Evolutionary conservation across 30 jellyfish, hydroid and myxozoan genomes (phyloP).

Genomic region (Morbakka virulenta): DNA sequence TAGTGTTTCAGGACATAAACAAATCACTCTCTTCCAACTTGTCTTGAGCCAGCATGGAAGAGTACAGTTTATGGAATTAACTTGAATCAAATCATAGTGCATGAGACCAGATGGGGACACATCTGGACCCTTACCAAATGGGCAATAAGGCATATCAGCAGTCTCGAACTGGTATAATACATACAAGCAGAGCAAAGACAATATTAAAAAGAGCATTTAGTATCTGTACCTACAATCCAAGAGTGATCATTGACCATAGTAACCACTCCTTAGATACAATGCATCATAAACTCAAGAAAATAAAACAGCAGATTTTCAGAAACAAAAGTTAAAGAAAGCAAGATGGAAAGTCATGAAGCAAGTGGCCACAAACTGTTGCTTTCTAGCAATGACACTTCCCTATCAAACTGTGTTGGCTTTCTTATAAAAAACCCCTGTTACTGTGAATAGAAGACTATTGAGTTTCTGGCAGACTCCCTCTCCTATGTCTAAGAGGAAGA

Average conservation of each 20-base stretch:
- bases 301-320: constrained; percentile 32
- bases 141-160: constrained; percentile 53
- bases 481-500: too few species aligned
- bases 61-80: too few species aligned
- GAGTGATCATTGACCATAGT: constrained; percentile 4
- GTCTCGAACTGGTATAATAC: too few species aligned
- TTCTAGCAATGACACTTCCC: constrained; percentile 29
- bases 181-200: constrained; percentile 36
- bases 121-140: too few species aligned
- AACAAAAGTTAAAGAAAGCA: too few species aligned
- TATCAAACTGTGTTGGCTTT: constrained; percentile 35
- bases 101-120: too few species aligned
- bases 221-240: constrained; percentile 28
- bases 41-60: too few species aligned
- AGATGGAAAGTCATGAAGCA: constrained; percentile 16
- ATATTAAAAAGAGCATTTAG: not conserved
- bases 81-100: too few species aligned
- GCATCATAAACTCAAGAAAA: constrained; percentile 28
- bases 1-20: too few species aligned
- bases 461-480: too few species aligned
- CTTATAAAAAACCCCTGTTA: not conserved
- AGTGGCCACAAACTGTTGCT: constrained; percentile 32
- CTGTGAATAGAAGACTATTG: too few species aligned
- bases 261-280: constrained; percentile 10
- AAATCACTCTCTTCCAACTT: too few species aligned